phyloP scores from a whole-genome alignment of 2,797 vertebrate species.

The Streptopelia turtur region DNA sequence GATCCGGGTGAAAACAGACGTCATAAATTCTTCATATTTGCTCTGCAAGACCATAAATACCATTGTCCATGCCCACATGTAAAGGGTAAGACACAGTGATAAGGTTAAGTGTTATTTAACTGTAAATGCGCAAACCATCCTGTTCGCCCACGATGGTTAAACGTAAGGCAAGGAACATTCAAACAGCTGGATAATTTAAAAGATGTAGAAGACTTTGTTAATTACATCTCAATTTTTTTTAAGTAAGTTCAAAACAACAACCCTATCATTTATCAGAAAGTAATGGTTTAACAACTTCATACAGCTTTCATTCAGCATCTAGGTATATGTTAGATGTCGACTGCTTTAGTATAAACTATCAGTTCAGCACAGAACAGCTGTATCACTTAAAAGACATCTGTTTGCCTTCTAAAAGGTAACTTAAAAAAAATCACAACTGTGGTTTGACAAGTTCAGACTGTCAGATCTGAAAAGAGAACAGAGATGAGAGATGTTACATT shows the following conservation, averaged over 20 bases:
- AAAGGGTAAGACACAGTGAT: not conserved
- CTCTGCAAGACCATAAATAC: not conserved
- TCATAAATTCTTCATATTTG: not conserved
- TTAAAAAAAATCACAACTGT: not conserved
- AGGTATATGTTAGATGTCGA: not conserved
- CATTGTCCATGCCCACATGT: not conserved
- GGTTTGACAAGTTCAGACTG: not conserved
- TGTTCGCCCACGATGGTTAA: not conserved
- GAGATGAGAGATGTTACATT: not conserved
- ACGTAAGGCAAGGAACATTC: not conserved
- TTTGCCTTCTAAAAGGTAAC: not conserved
- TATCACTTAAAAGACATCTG: not conserved
- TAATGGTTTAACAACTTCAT: not conserved
- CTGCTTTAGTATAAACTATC: not conserved
- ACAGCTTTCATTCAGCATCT: not conserved
- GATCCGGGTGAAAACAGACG: not conserved
- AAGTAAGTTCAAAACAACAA: not conserved
- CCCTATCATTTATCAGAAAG: not conserved
- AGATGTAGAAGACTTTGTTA: not conserved
- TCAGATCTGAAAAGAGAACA: not conserved
- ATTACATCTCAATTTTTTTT: not conserved
- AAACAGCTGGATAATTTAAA: not conserved
- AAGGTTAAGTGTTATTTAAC: not conserved
- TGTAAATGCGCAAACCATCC: not conserved
- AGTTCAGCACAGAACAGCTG: not conserved